These are phyloP conservation scores for Scomber colias DNA, from an alignment of 2,113 vertebrate genomes.

Conservation along the genomic window DNA sequence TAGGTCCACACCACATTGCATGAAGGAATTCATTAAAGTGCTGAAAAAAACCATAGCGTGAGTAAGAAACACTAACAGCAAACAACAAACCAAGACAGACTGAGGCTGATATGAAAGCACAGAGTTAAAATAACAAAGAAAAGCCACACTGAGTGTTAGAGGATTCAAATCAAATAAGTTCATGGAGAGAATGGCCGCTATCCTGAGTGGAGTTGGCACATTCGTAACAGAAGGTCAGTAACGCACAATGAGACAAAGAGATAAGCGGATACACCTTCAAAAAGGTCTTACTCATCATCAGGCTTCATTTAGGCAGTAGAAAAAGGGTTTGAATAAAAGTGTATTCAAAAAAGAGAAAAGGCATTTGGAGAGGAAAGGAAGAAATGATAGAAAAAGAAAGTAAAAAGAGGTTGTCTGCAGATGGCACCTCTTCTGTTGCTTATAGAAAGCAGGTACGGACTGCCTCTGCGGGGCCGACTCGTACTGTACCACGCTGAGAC, in stretches of 20 bases:
- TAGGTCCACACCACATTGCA: slow-evolving; percentile 37
- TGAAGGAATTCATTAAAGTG: slow-evolving; percentile 54
- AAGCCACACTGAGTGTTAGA: slow-evolving; percentile 15
- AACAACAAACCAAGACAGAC: neutral
- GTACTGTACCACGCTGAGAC: neutral
- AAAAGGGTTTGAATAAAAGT: slow-evolving; percentile 31
- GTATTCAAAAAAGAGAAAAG: neutral
- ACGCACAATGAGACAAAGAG: slow-evolving; percentile 21
- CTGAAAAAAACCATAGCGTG: slow-evolving; percentile 18
- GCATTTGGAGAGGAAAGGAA: slow-evolving; percentile 10
- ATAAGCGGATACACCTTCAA: neutral
- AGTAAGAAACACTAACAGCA: neutral
- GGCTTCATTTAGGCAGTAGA: slow-evolving; percentile 27
- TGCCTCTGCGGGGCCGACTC: slow-evolving; percentile 21
- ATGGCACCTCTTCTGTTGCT: slow-evolving; percentile 57
- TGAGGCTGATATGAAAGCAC: neutral
- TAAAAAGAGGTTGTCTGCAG: slow-evolving; percentile 32
- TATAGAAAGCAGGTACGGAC: slow-evolving; percentile 37
- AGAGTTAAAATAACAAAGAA: neutral
- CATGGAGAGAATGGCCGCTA: slow-evolving; percentile 21
- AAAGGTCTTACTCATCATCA: slow-evolving; percentile 24
- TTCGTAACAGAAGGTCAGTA: slow-evolving; percentile 16
- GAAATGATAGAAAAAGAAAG: neutral
- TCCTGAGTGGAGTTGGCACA: slow-evolving; percentile 22
- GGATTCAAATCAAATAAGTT: slow-evolving; percentile 20